Evolutionary conservation across 1,140 invertebrate species (phyloP).

Genomic region (Melipona quadrifasciata): DNA sequence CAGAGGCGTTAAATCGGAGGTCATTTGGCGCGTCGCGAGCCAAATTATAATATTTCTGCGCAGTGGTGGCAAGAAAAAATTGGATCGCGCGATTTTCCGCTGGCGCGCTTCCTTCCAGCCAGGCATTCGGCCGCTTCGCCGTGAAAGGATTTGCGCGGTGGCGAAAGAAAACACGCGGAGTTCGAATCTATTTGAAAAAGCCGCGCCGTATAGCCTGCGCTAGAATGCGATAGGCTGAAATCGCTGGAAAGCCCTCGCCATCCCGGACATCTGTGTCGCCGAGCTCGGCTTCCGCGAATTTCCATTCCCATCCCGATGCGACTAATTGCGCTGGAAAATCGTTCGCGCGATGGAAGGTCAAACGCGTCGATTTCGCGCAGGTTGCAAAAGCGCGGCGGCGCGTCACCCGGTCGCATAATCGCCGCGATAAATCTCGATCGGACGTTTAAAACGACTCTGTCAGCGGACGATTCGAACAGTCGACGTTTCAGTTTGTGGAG

Average conservation of each 20-base stretch:
- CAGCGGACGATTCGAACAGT: constrained; percentile 17
- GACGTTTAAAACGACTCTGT: constrained; percentile 21
- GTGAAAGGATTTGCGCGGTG: constrained; percentile 42
- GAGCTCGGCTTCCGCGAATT: constrained; percentile 53
- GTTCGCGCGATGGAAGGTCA: not conserved
- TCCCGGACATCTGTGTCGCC: constrained; percentile 27
- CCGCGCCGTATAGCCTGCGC: constrained; percentile 49
- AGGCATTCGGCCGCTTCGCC: constrained; percentile 46
- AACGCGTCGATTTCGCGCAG: not conserved
- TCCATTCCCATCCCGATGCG: constrained; percentile 55
- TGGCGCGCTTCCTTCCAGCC: not conserved
- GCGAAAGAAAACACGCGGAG: constrained; percentile 34
- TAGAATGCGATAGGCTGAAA: constrained; percentile 48
- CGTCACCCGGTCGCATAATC: constrained; percentile 21
- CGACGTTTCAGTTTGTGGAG: constrained; percentile 1
- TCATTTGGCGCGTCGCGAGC: not conserved
- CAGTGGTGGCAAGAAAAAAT: no score
- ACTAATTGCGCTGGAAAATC: constrained; percentile 49
- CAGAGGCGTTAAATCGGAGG: constrained; percentile 7
- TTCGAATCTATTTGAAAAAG: constrained; percentile 54
- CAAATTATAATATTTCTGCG: not conserved
- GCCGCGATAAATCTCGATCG: constrained; percentile 35
- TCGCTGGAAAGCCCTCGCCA: constrained; percentile 39
- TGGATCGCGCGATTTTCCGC: not conserved
- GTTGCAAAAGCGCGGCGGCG: constrained; percentile 2